phyloP scores from a whole-genome alignment of 2,113 vertebrate species.

The Pholis gunnellus region DNA sequence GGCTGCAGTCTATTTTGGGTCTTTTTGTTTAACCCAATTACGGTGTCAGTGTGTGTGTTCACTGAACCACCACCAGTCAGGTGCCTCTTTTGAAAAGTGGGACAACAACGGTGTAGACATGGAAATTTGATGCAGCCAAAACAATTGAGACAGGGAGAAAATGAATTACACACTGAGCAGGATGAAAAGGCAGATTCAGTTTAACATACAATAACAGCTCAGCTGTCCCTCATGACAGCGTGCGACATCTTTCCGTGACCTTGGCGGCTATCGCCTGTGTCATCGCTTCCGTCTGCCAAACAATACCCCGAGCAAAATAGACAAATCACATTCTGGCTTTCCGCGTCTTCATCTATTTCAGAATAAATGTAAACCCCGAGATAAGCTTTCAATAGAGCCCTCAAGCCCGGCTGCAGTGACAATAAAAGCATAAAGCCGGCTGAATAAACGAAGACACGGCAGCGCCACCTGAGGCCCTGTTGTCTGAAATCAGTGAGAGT shows the following conservation, averaged over 20 bases:
- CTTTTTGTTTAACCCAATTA: conserved; percentile 79
- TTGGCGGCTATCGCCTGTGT: conserved; percentile 30
- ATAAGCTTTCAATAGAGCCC: conserved; percentile 49
- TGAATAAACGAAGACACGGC: conserved; percentile 58
- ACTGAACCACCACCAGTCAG: conserved; percentile 53
- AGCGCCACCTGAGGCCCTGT: conserved; percentile 64
- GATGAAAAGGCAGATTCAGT: conserved; percentile 20
- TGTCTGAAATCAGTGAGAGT: conserved; percentile 60
- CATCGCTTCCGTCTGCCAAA: conserved; percentile 43
- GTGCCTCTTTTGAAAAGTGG: conserved; percentile 66
- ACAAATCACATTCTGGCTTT: conserved; percentile 37
- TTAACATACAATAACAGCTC: conserved; percentile 37
- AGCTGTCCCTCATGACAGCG: conserved; percentile 8
- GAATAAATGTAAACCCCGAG: conserved; percentile 38
- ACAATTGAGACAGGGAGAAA: conserved; percentile 35
- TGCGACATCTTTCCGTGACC: conserved; percentile 32
- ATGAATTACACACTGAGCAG: conserved; percentile 14
- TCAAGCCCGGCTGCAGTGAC: conserved; percentile 35
- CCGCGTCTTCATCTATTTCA: conserved; percentile 45
- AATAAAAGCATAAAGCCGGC: conserved; percentile 48
- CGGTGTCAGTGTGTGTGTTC: conserved; percentile 32
- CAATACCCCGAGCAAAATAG: conserved; percentile 41
- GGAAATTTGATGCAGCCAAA: conserved; percentile 46
- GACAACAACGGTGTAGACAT: conserved; percentile 36
- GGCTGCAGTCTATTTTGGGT: conserved; percentile 71